phyloP scores from a whole-genome alignment of 2,888 invertebrate species.

The Meloe dianella region DNA sequence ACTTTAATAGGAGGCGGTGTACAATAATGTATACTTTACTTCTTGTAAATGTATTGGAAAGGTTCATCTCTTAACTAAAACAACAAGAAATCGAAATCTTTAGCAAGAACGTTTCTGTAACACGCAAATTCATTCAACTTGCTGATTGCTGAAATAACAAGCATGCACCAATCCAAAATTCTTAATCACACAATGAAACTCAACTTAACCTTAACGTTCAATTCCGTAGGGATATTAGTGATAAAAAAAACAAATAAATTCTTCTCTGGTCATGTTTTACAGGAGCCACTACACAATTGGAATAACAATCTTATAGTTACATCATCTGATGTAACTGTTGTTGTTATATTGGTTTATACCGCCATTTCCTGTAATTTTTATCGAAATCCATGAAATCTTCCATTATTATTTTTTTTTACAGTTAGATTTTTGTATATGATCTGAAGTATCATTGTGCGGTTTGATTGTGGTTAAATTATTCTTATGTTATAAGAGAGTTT shows the following conservation, averaged over 20 bases:
- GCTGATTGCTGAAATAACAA: not conserved
- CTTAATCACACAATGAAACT: not conserved
- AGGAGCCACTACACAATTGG: not conserved
- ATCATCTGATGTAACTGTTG: not conserved
- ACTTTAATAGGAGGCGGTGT: conserved; percentile 52
- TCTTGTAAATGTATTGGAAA: not conserved
- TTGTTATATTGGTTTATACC: not conserved
- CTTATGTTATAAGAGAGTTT: too few species aligned
- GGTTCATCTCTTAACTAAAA: conserved; percentile 6
- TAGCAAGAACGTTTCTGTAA: not conserved
- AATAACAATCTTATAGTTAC: not conserved
- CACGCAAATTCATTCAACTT: conserved; percentile 1
- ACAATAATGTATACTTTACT: conserved; percentile 43
- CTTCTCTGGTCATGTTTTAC: not conserved
- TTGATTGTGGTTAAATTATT: too few species aligned
- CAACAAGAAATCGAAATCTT: not conserved
- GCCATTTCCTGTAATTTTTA: not conserved
- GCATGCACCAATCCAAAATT: not conserved
- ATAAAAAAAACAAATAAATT: too few species aligned
- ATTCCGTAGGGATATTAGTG: too few species aligned
- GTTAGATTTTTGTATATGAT: too few species aligned
- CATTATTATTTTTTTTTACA: too few species aligned
- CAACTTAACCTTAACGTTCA: too few species aligned
- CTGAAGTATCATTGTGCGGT: too few species aligned
- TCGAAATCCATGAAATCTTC: not conserved